Evolutionary conservation across 2,888 invertebrate species (phyloP).

Genomic region (Mantis religiosa): DNA sequence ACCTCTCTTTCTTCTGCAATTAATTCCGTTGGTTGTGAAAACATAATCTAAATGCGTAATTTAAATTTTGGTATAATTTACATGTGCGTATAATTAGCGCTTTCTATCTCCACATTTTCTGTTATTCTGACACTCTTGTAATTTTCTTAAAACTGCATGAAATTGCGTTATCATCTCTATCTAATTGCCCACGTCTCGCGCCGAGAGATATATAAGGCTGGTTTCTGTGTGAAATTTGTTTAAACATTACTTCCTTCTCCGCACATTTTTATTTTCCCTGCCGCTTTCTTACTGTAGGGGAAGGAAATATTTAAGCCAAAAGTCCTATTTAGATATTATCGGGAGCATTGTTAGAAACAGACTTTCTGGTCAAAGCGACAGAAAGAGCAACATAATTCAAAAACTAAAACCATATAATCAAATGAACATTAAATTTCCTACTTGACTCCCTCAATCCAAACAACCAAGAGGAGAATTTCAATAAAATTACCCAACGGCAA

Average conservation of each 20-base stretch:
- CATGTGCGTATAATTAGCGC: conserved; percentile 25
- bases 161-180: neutral
- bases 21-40: neutral
- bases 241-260: too few relatives aligned
- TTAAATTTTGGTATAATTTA: conserved; percentile 27
- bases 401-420: too few relatives aligned
- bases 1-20: neutral
- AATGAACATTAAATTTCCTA: too few relatives aligned
- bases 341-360: too few relatives aligned
- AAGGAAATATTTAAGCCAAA: too few relatives aligned
- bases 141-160: neutral
- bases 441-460: too few relatives aligned
- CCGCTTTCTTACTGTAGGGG: neutral
- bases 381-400: too few relatives aligned
- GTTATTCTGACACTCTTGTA: neutral
- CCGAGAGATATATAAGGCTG: neutral
- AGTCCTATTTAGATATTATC: too few relatives aligned
- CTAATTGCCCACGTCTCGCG: neutral
- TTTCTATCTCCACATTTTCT: neutral
- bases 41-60: conserved; percentile 20
- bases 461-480: too few relatives aligned
- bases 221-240: neutral
- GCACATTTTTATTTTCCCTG: neutral
- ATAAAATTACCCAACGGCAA: too few relatives aligned
- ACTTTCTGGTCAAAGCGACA: too few relatives aligned